Evolutionary conservation across 2,888 invertebrate species (phyloP).

Genomic region (Nephrotoma guestfalica): DNA sequence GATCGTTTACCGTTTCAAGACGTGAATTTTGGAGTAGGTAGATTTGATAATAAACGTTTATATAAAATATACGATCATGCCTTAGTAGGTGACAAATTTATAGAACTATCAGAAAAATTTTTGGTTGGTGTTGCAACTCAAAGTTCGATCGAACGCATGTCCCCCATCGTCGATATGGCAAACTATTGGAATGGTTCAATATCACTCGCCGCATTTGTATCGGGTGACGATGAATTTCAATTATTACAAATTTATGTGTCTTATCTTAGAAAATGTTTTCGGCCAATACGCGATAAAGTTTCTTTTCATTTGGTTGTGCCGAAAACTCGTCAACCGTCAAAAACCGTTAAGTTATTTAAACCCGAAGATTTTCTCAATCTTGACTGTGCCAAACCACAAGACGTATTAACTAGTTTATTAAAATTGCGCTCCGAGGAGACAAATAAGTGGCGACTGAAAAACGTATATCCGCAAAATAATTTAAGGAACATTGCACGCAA

Average conservation of each 20-base stretch:
- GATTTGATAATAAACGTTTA: conserved; percentile 57
- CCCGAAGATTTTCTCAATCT: conserved; percentile 25
- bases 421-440: conserved; percentile 46
- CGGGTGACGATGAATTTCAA: conserved; percentile 62
- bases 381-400: conserved; percentile 55
- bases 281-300: conserved; percentile 54
- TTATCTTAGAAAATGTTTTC: conserved; percentile 61
- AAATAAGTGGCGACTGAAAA: conserved; percentile 54
- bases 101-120: conserved; percentile 40
- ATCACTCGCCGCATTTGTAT: conserved; percentile 66
- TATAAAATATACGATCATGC: conserved; percentile 63
- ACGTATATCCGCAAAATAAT: conserved; percentile 81
- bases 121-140: conserved; percentile 70
- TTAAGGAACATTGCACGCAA: conserved; percentile 73
- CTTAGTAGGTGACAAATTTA: conserved; percentile 49
- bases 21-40: conserved; percentile 50
- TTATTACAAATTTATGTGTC: conserved; percentile 56
- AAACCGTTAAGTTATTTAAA: conserved; percentile 17
- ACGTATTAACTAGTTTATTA: conserved; percentile 42
- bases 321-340: conserved; percentile 35
- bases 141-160: conserved; percentile 67
- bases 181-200: conserved; percentile 77
- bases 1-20: conserved; percentile 32
- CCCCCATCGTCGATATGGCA: conserved; percentile 62
- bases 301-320: conserved; percentile 64